Base-by-base conservation (phyloP, 2,888 invertebrate genomes). In the Ichneumon xanthorius region DNA sequence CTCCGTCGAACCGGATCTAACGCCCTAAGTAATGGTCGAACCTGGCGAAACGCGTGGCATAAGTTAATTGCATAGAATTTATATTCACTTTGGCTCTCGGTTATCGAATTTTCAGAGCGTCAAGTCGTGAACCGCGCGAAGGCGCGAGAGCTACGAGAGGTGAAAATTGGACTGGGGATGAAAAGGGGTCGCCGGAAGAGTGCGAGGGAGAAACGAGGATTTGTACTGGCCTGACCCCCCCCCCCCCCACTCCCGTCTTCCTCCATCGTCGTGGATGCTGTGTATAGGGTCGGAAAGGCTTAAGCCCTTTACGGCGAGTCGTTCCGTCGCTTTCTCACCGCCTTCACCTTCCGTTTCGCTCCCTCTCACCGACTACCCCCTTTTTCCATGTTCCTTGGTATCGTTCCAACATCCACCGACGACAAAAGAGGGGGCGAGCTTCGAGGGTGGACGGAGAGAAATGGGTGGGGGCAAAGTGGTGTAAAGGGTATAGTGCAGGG, bases 31-130 rank as follows among this genome's bases (percentile, higher is more conserved):
- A 89, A 90, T 87, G 87, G 84, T 50, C 82, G 79, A 80, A 76
- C 65, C 77, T 80, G 16, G 63, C 84, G 88, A 88, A 89, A 88
- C 86, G 88, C 63, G 68, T 53, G 61, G 79, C 87, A 86, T 89
- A 89, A 89, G 85, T 89, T 89, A 89, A 89, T 89, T 89, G 88
- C 88, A 68, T 72, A 73, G 82, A 87, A 88, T 86, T 88, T 82
- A 86, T 87, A 89, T 88, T 87, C 87, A 87, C 84, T 80, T 63
- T 68, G 81, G 71, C n/a, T 63, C 61, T 30, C 86, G 81, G 85
- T 87, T 79, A 77, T 84, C 80, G 55, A 80, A 75, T 80, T 80
- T 84, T 76, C 45, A 22, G 55, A 33, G 61, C 61, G 61, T 63
- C 14, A 63, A 33, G 30, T 63, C 61, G 61, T n/a, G 61, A 16